Evolutionary conservation across 2,113 vertebrate species (phyloP), one percentile per base, ranked within the genome.

Genomic region (Brevimyrus niger): DNA sequence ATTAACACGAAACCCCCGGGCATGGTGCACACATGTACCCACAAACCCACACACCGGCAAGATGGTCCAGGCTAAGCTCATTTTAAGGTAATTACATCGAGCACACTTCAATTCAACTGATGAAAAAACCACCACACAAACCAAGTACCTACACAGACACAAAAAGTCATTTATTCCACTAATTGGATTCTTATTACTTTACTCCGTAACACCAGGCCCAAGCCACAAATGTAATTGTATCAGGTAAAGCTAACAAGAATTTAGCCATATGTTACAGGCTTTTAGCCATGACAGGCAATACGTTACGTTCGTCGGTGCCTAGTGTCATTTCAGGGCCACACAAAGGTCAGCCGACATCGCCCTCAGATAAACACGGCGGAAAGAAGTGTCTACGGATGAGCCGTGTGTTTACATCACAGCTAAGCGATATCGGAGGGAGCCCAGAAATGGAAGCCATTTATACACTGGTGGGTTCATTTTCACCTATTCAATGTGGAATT

Each of bases 241-340:
- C 48, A 87, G 85, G 27, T 31, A 53, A 87, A 15, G 85, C 85
- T 87, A 89, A 91, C 91, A 90, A 91, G 87, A 76, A 89, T 86
- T 76, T 86, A 44, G 69, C 23, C 35, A 83, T 13, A 83, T 46
- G 35, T 88, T 44, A 89, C 50, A 53, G 31, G 73, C 69, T 82
- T 53, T 80, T 58, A 82, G 31, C 48, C 31, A n/a, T 55, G 35
- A 42, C 48, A 42, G n/a, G 38, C 31, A 23, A 89, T 83, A 27
- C 76, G 5, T 82, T 42, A 89, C n/a, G 47, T 76, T 8, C 23
- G 19, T 53, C 10, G 8, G 38, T 46, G 21, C 55, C 82, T 89
- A 19, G 5, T 23, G 31, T 35, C 73, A 55, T 50, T 50, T 15
- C 50, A 4, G 48, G n/a, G 47, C 19, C 38, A 38, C 19, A 46